Evolutionary conservation across 2,888 invertebrate genomes (phyloP).

Genomic region (Papilio gigon): DNA sequence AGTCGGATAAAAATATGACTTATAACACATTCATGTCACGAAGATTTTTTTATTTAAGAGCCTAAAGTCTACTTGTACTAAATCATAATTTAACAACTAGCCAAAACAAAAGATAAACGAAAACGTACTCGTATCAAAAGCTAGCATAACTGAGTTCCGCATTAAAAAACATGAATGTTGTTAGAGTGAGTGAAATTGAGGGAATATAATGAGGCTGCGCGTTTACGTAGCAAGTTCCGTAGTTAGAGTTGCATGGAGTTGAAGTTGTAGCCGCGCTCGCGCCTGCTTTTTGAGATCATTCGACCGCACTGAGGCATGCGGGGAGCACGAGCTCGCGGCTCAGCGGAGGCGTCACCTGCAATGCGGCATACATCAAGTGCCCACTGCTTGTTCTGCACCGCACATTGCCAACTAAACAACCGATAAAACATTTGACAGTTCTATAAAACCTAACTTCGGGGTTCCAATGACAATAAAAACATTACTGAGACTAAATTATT

Average conservation of each 20-base stretch:
- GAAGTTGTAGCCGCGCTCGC: conserved; percentile 39
- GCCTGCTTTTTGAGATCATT: conserved; percentile 40
- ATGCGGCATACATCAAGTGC: conserved; percentile 39
- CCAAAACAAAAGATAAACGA: conserved; percentile 27
- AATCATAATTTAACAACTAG: conserved; percentile 1
- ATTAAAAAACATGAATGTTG: conserved; percentile 40
- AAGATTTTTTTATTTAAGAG: background rate
- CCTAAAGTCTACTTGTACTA: background rate
- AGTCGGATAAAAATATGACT: background rate
- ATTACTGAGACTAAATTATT: too few relatives aligned
- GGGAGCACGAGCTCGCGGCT: conserved; percentile 24
- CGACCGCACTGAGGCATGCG: conserved; percentile 37
- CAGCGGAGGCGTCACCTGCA: conserved; percentile 40
- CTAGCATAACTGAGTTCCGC: conserved; percentile 36
- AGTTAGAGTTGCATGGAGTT: conserved; percentile 41
- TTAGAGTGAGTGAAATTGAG: conserved; percentile 42
- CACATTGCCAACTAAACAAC: conserved; percentile 13
- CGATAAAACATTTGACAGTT: conserved; percentile 2
- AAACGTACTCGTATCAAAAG: conserved; percentile 34
- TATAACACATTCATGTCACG: background rate
- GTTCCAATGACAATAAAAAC: too few relatives aligned
- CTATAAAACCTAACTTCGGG: background rate
- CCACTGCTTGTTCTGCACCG: conserved; percentile 33
- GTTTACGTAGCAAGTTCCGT: conserved; percentile 39
- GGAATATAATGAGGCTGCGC: conserved; percentile 41